Conservation (phyloP, 2,113 vertebrate species). For the Probosciger aterrimus region DNA sequence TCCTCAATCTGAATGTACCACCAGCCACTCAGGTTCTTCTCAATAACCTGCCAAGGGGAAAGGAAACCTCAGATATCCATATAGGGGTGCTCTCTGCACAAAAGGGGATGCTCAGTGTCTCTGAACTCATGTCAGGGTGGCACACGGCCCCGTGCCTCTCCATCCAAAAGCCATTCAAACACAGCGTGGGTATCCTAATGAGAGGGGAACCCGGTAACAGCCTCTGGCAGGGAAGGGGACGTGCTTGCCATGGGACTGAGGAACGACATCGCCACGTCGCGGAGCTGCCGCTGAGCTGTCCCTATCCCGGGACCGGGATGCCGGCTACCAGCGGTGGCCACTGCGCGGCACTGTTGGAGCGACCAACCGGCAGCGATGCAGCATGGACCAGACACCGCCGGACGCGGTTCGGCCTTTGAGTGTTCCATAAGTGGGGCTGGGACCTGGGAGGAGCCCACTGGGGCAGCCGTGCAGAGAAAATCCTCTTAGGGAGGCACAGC, state of each 20-base stretch:
- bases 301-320: background rate
- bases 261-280: fast-evolving
- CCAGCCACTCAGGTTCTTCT: conserved; percentile 96
- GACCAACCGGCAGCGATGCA: fast-evolving
- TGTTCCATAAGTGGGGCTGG: background rate
- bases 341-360: conserved; percentile 52
- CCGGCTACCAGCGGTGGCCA: background rate
- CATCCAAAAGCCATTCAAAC: background rate
- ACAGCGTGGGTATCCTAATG: background rate
- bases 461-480: background rate
- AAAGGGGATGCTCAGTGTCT: background rate
- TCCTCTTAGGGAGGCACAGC: background rate
- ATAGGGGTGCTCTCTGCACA: background rate
- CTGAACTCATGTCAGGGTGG: background rate
- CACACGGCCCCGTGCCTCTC: background rate
- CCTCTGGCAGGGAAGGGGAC: background rate
- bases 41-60: conserved; percentile 83
- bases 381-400: fast-evolving
- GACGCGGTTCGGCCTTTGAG: fast-evolving
- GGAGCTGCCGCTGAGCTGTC: background rate
- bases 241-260: fast-evolving
- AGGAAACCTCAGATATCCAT: background rate
- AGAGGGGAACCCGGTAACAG: background rate
- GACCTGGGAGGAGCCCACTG: background rate
- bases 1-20: conserved; percentile 99